Evolutionary conservation across 2,797 vertebrate genomes (phyloP).

Genomic region (Acestrorhynchus altus): DNA sequence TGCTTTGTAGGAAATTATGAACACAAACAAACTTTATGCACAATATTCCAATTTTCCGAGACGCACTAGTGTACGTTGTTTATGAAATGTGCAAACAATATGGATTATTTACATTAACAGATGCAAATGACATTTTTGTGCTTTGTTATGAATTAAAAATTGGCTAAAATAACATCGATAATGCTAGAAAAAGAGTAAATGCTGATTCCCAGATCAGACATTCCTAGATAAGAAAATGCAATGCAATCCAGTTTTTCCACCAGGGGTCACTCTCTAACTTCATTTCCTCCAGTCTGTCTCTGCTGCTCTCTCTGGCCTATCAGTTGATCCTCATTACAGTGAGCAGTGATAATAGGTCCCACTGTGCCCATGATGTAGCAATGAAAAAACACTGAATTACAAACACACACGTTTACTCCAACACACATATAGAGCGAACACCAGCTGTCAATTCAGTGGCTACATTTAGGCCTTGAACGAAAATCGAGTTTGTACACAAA

Average conservation of each 20-base stretch:
- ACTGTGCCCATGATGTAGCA: slow-evolving; percentile 61
- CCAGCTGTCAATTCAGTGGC: not conserved
- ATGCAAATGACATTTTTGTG: too few species aligned
- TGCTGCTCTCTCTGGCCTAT: slow-evolving; percentile 70
- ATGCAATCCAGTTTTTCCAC: slow-evolving; percentile 52
- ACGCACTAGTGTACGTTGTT: too few species aligned
- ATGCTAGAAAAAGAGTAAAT: too few species aligned
- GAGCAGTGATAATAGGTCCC: slow-evolving; percentile 76
- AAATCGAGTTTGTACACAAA: slow-evolving; percentile 13
- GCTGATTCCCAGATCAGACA: too few species aligned
- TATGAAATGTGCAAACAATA: too few species aligned
- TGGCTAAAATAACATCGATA: too few species aligned
- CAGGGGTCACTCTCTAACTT: slow-evolving; percentile 73
- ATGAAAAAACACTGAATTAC: slow-evolving; percentile 71
- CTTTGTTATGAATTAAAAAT: too few species aligned
- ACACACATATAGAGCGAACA: slow-evolving; percentile 15
- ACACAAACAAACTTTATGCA: too few species aligned
- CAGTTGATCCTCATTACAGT: slow-evolving; percentile 77
- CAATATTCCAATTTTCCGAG: too few species aligned
- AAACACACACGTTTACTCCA: slow-evolving; percentile 23
- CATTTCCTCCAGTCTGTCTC: slow-evolving; percentile 63
- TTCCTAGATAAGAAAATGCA: too few species aligned
- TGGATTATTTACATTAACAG: too few species aligned
- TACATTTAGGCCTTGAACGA: not conserved
- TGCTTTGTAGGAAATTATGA: too few species aligned